phyloP scores from a whole-genome alignment of 2,888 invertebrate species.

The Scaptomyza tumidula region DNA sequence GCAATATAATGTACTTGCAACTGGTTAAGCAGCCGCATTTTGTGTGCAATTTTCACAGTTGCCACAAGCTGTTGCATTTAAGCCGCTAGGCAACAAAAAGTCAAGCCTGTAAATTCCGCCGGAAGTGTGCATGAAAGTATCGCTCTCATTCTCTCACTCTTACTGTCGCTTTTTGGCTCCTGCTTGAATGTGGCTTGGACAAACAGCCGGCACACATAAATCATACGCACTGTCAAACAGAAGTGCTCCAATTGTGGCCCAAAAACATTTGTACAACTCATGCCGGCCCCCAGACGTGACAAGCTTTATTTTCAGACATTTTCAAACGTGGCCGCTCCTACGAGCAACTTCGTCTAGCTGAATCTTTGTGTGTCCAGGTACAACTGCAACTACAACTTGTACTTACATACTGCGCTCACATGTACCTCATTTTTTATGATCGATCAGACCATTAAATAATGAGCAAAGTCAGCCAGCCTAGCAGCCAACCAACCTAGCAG shows the following conservation, averaged over 20 bases:
- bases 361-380: slow-evolving; percentile 48
- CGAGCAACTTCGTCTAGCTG: slow-evolving; percentile 33
- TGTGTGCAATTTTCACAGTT: slow-evolving; percentile 38
- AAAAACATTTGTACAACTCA: slow-evolving; percentile 81
- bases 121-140: slow-evolving; percentile 67
- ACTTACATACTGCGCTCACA: slow-evolving; percentile 71
- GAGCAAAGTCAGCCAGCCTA: slow-evolving; percentile 54
- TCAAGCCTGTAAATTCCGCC: slow-evolving; percentile 73
- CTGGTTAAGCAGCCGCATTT: slow-evolving; percentile 38
- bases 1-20: slow-evolving; percentile 2
- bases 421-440: slow-evolving; percentile 83
- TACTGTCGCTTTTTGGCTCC: slow-evolving; percentile 6
- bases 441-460: slow-evolving; percentile 83
- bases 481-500: neutral
- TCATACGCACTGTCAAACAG: slow-evolving; percentile 82
- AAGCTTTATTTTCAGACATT: slow-evolving; percentile 64
- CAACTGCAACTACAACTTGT: slow-evolving; percentile 69
- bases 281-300: slow-evolving; percentile 63
- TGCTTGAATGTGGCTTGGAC: slow-evolving; percentile 9
- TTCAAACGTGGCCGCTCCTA: slow-evolving; percentile 74
- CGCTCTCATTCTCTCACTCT: slow-evolving; percentile 6
- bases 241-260: slow-evolving; percentile 83
- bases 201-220: slow-evolving; percentile 74
- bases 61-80: slow-evolving; percentile 71
- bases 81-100: slow-evolving; percentile 63